A percentile compares a stretch with the other conserved stretches of the same genome.
phyloP scores from a whole-genome alignment of 1,140 invertebrate genomes.

The Harpegnathos saltator region DNA sequence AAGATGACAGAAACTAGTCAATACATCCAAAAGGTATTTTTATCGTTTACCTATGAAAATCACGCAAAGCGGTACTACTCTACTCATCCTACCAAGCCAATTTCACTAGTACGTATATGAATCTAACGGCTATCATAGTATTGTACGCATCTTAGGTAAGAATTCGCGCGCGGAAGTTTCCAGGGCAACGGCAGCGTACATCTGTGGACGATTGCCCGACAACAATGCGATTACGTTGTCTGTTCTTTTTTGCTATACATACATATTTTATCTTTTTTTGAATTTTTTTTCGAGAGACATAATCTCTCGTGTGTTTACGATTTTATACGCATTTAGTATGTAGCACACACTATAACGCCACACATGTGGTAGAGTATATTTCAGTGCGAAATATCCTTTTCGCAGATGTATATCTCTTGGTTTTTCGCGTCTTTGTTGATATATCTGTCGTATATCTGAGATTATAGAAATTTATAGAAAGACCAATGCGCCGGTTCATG shows the following conservation, averaged over 20 bases:
- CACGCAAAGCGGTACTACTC: conserved; percentile 50
- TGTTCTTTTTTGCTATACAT: conserved; percentile 23
- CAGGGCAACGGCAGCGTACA: conserved; percentile 17
- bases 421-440: conserved; percentile 7
- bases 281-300: conserved; percentile 24
- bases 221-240: conserved; percentile 27
- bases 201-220: conserved; percentile 19
- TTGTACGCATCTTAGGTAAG: conserved; percentile 42
- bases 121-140: conserved; percentile 53
- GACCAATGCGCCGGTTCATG: conserved; percentile 60
- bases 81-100: conserved; percentile 55
- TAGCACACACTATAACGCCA: too few species aligned
- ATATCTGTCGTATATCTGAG: conserved; percentile 24
- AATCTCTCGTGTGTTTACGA: background rate
- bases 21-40: conserved; percentile 73
- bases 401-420: background rate
- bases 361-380: conserved; percentile 31
- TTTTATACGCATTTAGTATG: background rate
- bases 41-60: conserved; percentile 62
- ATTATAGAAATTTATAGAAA: conserved; percentile 54
- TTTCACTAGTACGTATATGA: conserved; percentile 51
- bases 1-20: conserved; percentile 76
- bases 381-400: conserved; percentile 11
- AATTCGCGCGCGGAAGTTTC: conserved; percentile 18
- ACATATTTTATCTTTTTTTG: conserved; percentile 48